These are phyloP conservation scores for Pinna nobilis DNA, from an alignment of 1,140 invertebrate genomes.

Conservation along the genomic window DNA sequence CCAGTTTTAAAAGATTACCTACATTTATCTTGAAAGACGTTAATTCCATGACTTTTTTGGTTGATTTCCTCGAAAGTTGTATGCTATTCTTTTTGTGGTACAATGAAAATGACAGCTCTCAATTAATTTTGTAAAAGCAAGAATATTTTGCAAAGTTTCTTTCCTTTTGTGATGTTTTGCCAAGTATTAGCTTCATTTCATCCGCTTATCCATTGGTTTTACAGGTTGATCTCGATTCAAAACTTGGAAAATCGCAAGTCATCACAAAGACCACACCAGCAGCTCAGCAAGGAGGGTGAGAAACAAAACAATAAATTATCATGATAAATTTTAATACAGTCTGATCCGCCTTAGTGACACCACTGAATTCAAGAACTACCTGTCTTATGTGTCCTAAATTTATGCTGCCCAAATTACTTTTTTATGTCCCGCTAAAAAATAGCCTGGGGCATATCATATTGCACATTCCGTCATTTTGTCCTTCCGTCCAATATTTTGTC, in stretches of 20 bases:
- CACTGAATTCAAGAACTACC: too few species aligned
- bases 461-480: slow-evolving; percentile 99
- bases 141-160: too few species aligned
- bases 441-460: slow-evolving; percentile 84
- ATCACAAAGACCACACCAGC: slow-evolving; percentile 98
- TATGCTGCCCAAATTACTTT: background rate
- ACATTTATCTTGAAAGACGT: background rate
- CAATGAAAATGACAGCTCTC: too few species aligned
- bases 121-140: too few species aligned
- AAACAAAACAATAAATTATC: slow-evolving; percentile 11
- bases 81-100: too few species aligned
- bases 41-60: too few species aligned
- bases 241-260: slow-evolving; percentile 97
- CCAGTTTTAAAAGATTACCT: background rate
- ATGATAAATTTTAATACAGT: too few species aligned
- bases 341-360: too few species aligned
- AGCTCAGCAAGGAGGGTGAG: slow-evolving; percentile 93
- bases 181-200: too few species aligned
- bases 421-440: background rate
- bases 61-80: too few species aligned
- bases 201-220: background rate
- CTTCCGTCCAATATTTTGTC: too few species aligned
- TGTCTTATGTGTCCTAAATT: too few species aligned
- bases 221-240: slow-evolving; percentile 92
- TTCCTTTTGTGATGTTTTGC: background rate